Conservation (phyloP, 2,797 vertebrate genomes). For the Hippopotamyrus pictus region DNA sequence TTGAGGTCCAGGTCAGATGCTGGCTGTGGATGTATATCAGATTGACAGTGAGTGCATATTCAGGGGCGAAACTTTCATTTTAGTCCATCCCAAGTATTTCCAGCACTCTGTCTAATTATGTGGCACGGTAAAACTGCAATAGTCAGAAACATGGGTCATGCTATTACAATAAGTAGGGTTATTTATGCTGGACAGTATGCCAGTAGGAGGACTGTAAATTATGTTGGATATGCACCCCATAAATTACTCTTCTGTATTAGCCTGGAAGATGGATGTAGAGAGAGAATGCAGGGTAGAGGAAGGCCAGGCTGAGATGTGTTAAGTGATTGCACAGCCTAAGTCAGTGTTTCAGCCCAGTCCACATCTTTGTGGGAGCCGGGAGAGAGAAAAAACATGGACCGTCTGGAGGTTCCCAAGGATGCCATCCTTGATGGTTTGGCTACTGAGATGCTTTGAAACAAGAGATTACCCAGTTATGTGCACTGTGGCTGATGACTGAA, state of each 20-base stretch:
- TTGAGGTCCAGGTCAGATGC: neutral
- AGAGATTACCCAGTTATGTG: neutral
- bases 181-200: neutral
- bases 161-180: neutral
- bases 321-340: neutral
- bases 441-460: neutral
- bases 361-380: neutral
- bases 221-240: neutral
- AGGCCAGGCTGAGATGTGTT: neutral
- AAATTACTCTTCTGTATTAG: neutral
- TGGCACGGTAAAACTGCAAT: neutral
- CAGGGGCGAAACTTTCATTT: neutral
- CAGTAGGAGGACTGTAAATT: neutral
- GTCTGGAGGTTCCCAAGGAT: neutral
- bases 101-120: neutral
- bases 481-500: neutral
- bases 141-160: neutral
- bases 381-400: neutral
- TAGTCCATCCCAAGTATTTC: neutral
- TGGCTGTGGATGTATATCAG: neutral
- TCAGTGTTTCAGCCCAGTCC: neutral
- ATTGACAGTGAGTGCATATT: neutral
- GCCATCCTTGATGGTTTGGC: neutral
- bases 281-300: neutral
- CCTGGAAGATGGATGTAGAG: neutral